Conservation (phyloP, 2,797 vertebrate genomes). For the Acestrorhynchus altus region DNA sequence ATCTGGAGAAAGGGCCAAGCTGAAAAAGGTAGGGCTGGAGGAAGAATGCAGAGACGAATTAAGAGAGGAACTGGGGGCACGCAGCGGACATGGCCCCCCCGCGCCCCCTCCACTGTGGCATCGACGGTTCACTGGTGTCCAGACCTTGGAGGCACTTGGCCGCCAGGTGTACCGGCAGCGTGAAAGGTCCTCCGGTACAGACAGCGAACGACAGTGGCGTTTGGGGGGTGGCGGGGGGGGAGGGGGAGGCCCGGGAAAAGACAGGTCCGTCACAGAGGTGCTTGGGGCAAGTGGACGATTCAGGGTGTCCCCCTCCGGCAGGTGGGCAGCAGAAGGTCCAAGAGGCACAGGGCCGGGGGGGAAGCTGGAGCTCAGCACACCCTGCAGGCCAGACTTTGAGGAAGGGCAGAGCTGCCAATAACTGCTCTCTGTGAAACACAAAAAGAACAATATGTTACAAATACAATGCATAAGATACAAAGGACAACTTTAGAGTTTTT, state of each 20-base stretch:
- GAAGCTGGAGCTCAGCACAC: constrained; percentile 84
- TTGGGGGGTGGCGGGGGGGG: constrained; percentile 85
- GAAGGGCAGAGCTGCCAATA: constrained; percentile 86
- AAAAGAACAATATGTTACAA: constrained; percentile 11
- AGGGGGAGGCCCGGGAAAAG: constrained; percentile 80
- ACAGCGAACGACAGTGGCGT: constrained; percentile 90
- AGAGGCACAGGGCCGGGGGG: constrained; percentile 78
- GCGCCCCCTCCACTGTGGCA: constrained; percentile 75
- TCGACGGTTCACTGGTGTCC: constrained; percentile 90
- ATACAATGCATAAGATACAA: background rate
- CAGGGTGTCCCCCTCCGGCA: constrained; percentile 74
- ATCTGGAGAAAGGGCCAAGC: constrained; percentile 86
- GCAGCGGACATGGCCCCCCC: constrained; percentile 80
- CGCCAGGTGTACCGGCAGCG: constrained; percentile 91
- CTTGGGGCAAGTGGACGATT: constrained; percentile 76
- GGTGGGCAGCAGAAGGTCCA: constrained; percentile 74
- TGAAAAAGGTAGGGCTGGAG: constrained; percentile 89
- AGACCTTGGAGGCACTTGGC: constrained; percentile 89
- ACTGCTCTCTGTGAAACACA: constrained; percentile 80
- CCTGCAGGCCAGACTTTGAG: constrained; percentile 84
- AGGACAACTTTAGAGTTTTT: too few species aligned
- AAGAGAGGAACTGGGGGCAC: constrained; percentile 85
- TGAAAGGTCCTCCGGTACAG: constrained; percentile 90
- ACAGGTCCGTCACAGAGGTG: constrained; percentile 82
- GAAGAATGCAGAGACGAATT: constrained; percentile 87